Evolutionary conservation across 2,113 vertebrate species (phyloP), one percentile per base, ranked within the genome.

Genomic region (Cathartes aura): DNA sequence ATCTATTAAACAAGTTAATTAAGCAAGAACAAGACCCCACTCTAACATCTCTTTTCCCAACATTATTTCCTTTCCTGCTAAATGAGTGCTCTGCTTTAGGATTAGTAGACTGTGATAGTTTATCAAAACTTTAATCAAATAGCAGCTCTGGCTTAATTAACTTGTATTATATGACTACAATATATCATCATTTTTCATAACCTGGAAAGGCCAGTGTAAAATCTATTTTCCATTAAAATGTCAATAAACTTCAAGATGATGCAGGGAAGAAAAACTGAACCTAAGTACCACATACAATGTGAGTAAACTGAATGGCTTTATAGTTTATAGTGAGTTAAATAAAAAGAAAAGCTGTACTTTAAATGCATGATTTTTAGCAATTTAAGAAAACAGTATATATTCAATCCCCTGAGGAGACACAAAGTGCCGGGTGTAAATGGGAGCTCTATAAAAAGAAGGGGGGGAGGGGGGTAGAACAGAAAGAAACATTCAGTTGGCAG

Each of bases 61-160:
- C 12, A 34, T 85, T 93, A 91, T 79, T 91, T 87, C 70, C 62
- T 84, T 91, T 73, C 53, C n/a, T 76, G 53, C 43, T 83, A 97
- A 94, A 89, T n/a, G 27, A 94, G 20, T 42, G 23, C 26, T 81
- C 45, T 81, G 45, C 34, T 90, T 89, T 89, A 90, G 52, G 36
- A 96, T 82, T 87, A 96, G 86, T 42, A 92, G 82, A 84, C 64
- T 84, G 23, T 40, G 68, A 87, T 87, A 84, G 34, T 82, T 93
- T 89, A 95, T 89, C 81, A 95, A 94, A 96, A 93, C 76, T 85
- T 95, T 73, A 87, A 95, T 92, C 76, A 95, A 95, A 91, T n/a
- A 86, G 58, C 34, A 76, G 62, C 38, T 76, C 73, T 47, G 23
- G 32, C 47, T 93, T 95, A 94, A 97, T 94, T 96, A 94, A 87